Percentiles rank a stretch among this genome's conserved stretches.
Conservation (phyloP, 2,888 invertebrate species). For the Halictus quadricinctus region DNA sequence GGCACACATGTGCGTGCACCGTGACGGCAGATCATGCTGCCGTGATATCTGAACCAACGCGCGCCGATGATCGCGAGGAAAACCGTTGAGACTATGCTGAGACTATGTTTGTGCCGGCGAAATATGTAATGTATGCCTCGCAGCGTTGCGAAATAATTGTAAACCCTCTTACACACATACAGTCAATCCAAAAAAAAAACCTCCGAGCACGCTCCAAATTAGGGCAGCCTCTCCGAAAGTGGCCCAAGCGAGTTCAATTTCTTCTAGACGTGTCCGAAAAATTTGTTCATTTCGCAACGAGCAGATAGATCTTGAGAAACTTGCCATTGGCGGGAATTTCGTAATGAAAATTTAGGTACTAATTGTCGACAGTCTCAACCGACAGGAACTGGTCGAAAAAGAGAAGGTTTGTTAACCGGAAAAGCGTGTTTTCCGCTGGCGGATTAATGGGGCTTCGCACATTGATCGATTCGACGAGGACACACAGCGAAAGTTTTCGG, state of each 20-base stretch:
- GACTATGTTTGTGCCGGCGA: conserved; percentile 16
- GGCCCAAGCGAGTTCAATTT: neutral
- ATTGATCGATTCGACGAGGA: neutral
- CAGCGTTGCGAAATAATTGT: conserved; percentile 34
- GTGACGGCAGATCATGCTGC: conserved; percentile 74
- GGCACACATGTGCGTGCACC: conserved; percentile 77
- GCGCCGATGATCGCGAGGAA: conserved; percentile 51
- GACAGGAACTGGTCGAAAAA: neutral
- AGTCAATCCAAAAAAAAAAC: neutral
- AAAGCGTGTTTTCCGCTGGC: neutral
- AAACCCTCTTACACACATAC: neutral
- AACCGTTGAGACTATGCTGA: conserved; percentile 30
- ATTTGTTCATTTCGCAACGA: neutral
- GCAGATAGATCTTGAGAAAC: neutral
- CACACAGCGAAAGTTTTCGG: conserved; percentile 19
- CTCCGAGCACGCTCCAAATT: neutral
- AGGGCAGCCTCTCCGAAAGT: neutral
- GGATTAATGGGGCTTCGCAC: conserved; percentile 5
- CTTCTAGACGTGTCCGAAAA: neutral
- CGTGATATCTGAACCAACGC: conserved; percentile 64
- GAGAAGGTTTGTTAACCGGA: neutral
- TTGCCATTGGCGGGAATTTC: neutral
- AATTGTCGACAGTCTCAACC: neutral
- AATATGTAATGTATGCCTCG: conserved; percentile 12
- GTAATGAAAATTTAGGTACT: neutral